Percentiles rank a stretch among this genome's conserved stretches.
phyloP scores from a whole-genome alignment of 2,888 invertebrate species.

The Mesorhabditis belari region DNA sequence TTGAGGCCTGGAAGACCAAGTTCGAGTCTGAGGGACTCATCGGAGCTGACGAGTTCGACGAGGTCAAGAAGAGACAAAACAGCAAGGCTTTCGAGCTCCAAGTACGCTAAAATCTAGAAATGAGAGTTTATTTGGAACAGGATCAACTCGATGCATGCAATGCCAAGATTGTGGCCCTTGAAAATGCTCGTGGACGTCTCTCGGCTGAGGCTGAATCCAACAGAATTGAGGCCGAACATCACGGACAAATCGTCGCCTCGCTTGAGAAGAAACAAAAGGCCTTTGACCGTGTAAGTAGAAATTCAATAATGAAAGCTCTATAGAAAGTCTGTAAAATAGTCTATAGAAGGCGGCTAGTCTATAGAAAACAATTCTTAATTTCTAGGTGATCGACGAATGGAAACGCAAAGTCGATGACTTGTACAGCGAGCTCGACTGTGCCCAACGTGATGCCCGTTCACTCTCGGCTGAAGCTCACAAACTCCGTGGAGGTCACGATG shows the following conservation, averaged over 20 bases:
- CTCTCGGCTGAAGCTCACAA: slow-evolving; percentile 88
- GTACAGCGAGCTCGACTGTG: slow-evolving; percentile 91
- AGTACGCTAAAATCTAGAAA: background rate
- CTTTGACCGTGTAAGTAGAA: slow-evolving; percentile 81
- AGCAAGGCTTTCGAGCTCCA: slow-evolving; percentile 8
- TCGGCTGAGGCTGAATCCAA: slow-evolving; percentile 90
- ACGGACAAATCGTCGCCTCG: slow-evolving; percentile 64
- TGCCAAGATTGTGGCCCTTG: slow-evolving; percentile 49
- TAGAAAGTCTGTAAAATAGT: background rate
- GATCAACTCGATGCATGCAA: slow-evolving; percentile 40
- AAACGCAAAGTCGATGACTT: slow-evolving; percentile 95
- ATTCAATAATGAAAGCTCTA: background rate
- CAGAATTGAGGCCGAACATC: slow-evolving; percentile 54
- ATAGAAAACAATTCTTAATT: too few species aligned
- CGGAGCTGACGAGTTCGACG: slow-evolving; percentile 50
- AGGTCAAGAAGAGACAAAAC: slow-evolving; percentile 12
- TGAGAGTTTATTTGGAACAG: slow-evolving; percentile 14
- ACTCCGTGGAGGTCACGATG: slow-evolving; percentile 46
- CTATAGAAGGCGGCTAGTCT: background rate
- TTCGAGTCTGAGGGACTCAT: slow-evolving; percentile 66
- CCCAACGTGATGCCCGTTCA: slow-evolving; percentile 98
- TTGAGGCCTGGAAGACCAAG: slow-evolving; percentile 75
- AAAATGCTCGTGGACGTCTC: slow-evolving; percentile 58
- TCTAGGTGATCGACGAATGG: slow-evolving; percentile 89
- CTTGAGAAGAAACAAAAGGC: slow-evolving; percentile 99